Evolutionary conservation across 2,888 invertebrate genomes (phyloP).

Genomic region (Phaedon cochleariae): DNA sequence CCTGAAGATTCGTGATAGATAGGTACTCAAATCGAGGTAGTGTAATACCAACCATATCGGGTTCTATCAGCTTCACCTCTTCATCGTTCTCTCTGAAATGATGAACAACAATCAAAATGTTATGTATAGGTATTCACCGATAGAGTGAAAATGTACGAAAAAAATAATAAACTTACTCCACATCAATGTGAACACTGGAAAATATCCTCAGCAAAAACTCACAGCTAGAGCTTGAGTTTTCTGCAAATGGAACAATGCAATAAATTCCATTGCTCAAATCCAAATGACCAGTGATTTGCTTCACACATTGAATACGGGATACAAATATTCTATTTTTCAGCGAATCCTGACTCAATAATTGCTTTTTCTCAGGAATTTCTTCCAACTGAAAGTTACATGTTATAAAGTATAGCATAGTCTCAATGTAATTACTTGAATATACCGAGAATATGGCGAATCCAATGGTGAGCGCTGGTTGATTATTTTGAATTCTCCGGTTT

Average conservation of each 20-base stretch:
- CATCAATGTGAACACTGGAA: constrained; percentile 85
- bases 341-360: constrained; percentile 26
- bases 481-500: constrained; percentile 84
- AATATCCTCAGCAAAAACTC: constrained; percentile 94
- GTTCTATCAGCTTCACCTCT: constrained; percentile 57
- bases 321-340: neutral
- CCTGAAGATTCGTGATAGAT: too few species aligned
- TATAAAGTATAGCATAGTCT: neutral
- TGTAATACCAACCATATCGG: neutral
- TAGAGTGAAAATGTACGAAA: too few species aligned
- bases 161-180: constrained; percentile 76
- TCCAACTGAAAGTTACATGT: constrained; percentile 19
- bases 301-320: neutral
- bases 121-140: too few species aligned
- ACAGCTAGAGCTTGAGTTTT: constrained; percentile 77
- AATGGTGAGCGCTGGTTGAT: constrained; percentile 91
- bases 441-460: constrained; percentile 93
- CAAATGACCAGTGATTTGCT: constrained; percentile 37
- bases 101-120: too few species aligned
- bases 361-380: constrained; percentile 8
- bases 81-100: constrained; percentile 87
- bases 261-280: constrained; percentile 89
- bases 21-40: too few species aligned
- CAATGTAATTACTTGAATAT: constrained; percentile 18
- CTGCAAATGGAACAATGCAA: constrained; percentile 93